phyloP scores from a whole-genome alignment of 2,888 invertebrate species.

The Lasioglossum oenotherae region DNA sequence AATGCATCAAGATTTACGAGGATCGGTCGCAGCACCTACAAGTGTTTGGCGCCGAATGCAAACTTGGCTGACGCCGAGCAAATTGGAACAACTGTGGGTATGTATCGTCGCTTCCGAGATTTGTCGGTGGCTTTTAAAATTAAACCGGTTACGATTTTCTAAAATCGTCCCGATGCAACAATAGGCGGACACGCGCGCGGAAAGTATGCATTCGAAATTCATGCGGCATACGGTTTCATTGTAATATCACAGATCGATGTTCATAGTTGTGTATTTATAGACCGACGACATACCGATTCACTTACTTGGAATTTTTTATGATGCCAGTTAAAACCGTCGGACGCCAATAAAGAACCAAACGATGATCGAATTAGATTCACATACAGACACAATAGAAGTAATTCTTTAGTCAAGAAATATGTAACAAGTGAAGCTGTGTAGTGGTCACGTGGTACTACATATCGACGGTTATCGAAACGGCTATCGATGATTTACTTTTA shows the following conservation, averaged over 20 bases:
- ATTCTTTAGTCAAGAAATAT: too few relatives aligned
- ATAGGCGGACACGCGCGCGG: not conserved
- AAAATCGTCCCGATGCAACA: not conserved
- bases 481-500: too few relatives aligned
- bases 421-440: too few relatives aligned
- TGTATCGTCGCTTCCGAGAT: conserved; percentile 21
- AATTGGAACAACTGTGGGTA: conserved; percentile 51
- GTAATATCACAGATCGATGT: conserved; percentile 17
- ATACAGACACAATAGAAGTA: too few relatives aligned
- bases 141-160: conserved; percentile 29
- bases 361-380: too few relatives aligned
- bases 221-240: not conserved
- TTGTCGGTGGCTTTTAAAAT: conserved; percentile 33
- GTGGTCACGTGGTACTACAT: too few relatives aligned
- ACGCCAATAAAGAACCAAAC: too few relatives aligned
- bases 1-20: conserved; percentile 43
- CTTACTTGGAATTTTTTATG: not conserved
- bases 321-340: not conserved
- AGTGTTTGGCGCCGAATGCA: conserved; percentile 43
- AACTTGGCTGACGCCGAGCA: conserved; percentile 43
- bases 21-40: conserved; percentile 32
- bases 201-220: not conserved
- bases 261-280: not conserved
- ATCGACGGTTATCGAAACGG: too few relatives aligned
- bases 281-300: not conserved